phyloP scores from a whole-genome alignment of 2,888 invertebrate species.

The Tricholauxania praeusta region DNA sequence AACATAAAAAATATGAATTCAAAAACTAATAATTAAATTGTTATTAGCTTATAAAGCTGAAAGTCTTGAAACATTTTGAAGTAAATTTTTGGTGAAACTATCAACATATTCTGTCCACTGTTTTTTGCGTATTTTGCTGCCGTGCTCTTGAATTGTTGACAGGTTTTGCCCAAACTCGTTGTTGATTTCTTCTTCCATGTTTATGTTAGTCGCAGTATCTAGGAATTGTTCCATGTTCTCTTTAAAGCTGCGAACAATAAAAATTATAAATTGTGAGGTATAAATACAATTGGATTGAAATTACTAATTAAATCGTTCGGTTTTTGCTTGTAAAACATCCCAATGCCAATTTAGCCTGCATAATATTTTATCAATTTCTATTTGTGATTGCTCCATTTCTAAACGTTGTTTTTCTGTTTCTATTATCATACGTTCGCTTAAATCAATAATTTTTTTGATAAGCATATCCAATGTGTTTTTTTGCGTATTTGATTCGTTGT shows the following conservation, averaged over 20 bases:
- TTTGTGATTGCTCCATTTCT: slow-evolving; percentile 35
- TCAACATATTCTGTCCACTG: slow-evolving; percentile 21
- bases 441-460: slow-evolving; percentile 34
- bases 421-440: slow-evolving; percentile 32
- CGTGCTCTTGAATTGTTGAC: slow-evolving; percentile 21
- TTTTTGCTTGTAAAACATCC: slow-evolving; percentile 40
- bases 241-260: slow-evolving; percentile 26
- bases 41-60: slow-evolving; percentile 13
- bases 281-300: background rate
- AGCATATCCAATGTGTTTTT: slow-evolving; percentile 23
- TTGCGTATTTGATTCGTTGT: background rate
- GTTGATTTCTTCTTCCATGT: slow-evolving; percentile 28
- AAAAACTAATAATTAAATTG: too few relatives aligned
- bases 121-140: slow-evolving; percentile 19
- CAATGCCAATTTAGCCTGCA: slow-evolving; percentile 43
- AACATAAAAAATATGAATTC: too few relatives aligned
- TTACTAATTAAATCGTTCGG: slow-evolving; percentile 45
- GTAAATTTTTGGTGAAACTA: slow-evolving; percentile 2
- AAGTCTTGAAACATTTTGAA: slow-evolving; percentile 25
- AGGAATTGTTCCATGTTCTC: slow-evolving; percentile 31
- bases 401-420: slow-evolving; percentile 31
- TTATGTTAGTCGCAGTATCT: slow-evolving; percentile 19
- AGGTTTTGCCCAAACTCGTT: slow-evolving; percentile 29
- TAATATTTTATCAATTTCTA: slow-evolving; percentile 36
- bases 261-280: background rate